Evolutionary conservation across 1,140 invertebrate species (phyloP), one percentile per base, ranked within the genome.

Genomic region (Adelges cooleyi): DNA sequence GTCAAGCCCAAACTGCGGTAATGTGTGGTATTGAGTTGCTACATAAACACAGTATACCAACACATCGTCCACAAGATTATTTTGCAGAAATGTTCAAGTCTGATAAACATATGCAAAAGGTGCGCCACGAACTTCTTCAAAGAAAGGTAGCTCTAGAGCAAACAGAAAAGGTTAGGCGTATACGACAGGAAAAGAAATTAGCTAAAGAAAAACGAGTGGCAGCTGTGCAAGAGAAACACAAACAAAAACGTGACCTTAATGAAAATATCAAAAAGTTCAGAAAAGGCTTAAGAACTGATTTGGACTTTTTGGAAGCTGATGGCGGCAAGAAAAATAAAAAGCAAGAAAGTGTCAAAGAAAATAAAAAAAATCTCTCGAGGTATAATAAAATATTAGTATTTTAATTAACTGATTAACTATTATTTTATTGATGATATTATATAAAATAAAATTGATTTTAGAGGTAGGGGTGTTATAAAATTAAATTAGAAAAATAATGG

Each of bases 61-160:
- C 91, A 1, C 86, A 82, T 72, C 80, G 83, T 75, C 96, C 96
- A 0, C 86, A 92, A 29, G 95, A 98, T 77, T 99, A 96, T 77
- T 98, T 96, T 79, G 96, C 95, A 1, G 90, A 99, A 80, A 99
- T 99, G 96, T 92, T 92, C 2, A 99, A 99, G 75, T 82, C 89
- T 51, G 96, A 99, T 77, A 81, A 84, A 42, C 96, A 99, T 69
- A 99, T 99, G 96, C 90, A 96, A 72, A 97, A 95, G 76, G 85
- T 98, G 0, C 81, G 92, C 51, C 80, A 87, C 72, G 86, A 86
- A 71, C 73, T 98, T 1, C 79, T 92, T 74, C 82, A 87, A 48
- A 92, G 94, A 73, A 87, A 98, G 72, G 79, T 83, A 10, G 82
- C 84, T 10, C 83, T 89, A 52, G 89, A 95, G 68, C 82, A 86